A percentile compares a stretch with the other conserved stretches of the same genome.
phyloP scores from a whole-genome alignment of 2,797 vertebrate species.

The Diplodus sargus region DNA sequence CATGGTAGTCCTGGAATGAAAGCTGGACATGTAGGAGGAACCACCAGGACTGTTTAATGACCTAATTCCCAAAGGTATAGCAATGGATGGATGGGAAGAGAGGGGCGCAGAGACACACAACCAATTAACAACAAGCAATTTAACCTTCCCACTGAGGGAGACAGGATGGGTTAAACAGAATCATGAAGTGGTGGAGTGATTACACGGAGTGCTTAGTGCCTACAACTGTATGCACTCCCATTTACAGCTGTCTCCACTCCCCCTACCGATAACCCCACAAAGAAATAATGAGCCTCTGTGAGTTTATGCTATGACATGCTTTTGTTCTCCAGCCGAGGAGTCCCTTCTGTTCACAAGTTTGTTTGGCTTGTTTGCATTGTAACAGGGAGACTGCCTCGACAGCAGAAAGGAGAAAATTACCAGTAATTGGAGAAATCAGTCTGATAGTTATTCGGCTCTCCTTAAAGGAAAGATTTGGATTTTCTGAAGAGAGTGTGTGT shows the following conservation, averaged over 20 bases:
- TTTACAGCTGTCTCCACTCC: slow-evolving; percentile 44
- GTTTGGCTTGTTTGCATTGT: slow-evolving; percentile 43
- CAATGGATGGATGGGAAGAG: slow-evolving; percentile 51
- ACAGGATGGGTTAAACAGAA: slow-evolving; percentile 56
- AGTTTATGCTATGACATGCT: slow-evolving; percentile 21
- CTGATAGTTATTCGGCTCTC: slow-evolving; percentile 48
- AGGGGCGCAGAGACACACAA: slow-evolving; percentile 31
- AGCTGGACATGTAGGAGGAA: slow-evolving; percentile 32
- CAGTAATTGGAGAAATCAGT: slow-evolving; percentile 55
- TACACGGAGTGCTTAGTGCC: slow-evolving; percentile 49
- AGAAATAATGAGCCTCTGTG: slow-evolving; percentile 54
- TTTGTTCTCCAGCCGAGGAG: slow-evolving; percentile 25
- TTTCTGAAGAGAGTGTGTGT: slow-evolving; percentile 23
- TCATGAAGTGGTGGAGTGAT: slow-evolving; percentile 40
- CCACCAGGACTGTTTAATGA: slow-evolving; percentile 48
- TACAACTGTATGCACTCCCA: slow-evolving; percentile 23
- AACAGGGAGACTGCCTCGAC: slow-evolving; percentile 14
- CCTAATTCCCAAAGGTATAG: slow-evolving; percentile 51
- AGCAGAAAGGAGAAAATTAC: slow-evolving; percentile 42
- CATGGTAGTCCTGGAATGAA: slow-evolving; percentile 43
- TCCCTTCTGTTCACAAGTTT: slow-evolving; percentile 36
- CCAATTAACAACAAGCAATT: slow-evolving; percentile 69
- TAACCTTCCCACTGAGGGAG: slow-evolving; percentile 58
- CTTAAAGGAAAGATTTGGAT: slow-evolving; percentile 64
- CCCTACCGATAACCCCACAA: slow-evolving; percentile 26